These are phyloP conservation scores for Chaetops frenatus DNA, from an alignment of 2,113 vertebrate genomes.

Conservation along the genomic window DNA sequence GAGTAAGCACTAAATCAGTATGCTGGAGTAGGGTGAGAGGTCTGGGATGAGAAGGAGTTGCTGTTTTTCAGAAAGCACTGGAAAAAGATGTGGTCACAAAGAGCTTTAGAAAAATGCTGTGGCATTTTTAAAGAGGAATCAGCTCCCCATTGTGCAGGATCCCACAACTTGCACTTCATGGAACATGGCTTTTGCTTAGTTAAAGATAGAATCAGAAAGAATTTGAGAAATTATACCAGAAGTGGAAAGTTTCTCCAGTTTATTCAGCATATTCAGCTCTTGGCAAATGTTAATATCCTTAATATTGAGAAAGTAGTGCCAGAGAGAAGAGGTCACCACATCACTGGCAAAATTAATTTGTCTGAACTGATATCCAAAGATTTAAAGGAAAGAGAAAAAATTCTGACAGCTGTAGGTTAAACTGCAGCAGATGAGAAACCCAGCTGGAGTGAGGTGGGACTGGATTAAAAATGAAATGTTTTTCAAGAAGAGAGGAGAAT, in stretches of 20 bases:
- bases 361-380: neutral
- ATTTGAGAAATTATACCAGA: neutral
- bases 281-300: neutral
- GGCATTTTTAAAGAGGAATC: neutral
- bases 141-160: neutral
- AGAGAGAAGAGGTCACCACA: neutral
- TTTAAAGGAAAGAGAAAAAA: neutral
- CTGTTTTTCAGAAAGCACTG: neutral
- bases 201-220: neutral
- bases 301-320: neutral
- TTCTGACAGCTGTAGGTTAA: neutral
- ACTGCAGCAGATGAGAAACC: constrained; percentile 6
- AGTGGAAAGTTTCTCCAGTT: neutral
- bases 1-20: neutral
- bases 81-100: neutral
- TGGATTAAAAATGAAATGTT: neutral
- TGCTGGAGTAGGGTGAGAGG: neutral
- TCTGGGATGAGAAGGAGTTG: neutral
- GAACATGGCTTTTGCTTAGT: neutral
- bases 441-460: constrained; percentile 4
- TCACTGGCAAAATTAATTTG: neutral
- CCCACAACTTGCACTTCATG: neutral
- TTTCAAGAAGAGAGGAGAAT: neutral
- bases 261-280: neutral
- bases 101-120: neutral